Evolutionary conservation across 2,113 vertebrate species (phyloP).

Genomic region (Suricata suricatta): DNA sequence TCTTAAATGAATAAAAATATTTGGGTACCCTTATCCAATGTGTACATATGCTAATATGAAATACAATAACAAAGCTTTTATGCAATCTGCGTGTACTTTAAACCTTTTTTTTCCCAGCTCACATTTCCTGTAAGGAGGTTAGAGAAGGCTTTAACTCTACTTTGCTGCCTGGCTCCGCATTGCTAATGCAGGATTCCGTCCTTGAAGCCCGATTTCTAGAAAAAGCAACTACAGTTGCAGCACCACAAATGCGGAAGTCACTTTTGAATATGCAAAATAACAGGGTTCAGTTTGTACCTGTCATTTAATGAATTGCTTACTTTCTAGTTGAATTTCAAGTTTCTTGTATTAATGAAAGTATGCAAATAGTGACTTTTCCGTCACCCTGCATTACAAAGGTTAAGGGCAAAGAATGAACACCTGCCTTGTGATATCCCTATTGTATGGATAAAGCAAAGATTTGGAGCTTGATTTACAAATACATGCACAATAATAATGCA

Average conservation of each 20-base stretch:
- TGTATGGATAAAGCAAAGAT: slow-evolving; percentile 35
- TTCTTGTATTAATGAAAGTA: slow-evolving; percentile 34
- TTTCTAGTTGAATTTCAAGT: slow-evolving; percentile 43
- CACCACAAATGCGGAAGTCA: neutral
- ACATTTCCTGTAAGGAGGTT: neutral
- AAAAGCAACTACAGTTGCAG: neutral
- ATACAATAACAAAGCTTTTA: neutral
- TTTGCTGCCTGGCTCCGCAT: neutral
- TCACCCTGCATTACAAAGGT: neutral
- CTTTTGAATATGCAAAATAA: slow-evolving; percentile 13
- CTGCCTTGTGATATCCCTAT: slow-evolving; percentile 42
- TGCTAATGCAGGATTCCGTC: neutral
- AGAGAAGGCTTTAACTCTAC: neutral
- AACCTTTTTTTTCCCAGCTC: neutral
- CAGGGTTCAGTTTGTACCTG: neutral
- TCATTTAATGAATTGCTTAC: slow-evolving; percentile 20
- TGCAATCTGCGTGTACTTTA: neutral
- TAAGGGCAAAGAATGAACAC: slow-evolving; percentile 47
- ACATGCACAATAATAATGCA: slow-evolving; percentile 3
- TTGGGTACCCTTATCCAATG: neutral
- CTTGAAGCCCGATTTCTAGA: neutral
- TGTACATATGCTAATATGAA: neutral
- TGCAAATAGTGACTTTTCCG: slow-evolving; percentile 40
- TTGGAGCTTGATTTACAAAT: slow-evolving; percentile 47
- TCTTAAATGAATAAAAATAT: neutral